phyloP scores from a whole-genome alignment of 2,113 vertebrate species.

The Ifrita kowaldi region DNA sequence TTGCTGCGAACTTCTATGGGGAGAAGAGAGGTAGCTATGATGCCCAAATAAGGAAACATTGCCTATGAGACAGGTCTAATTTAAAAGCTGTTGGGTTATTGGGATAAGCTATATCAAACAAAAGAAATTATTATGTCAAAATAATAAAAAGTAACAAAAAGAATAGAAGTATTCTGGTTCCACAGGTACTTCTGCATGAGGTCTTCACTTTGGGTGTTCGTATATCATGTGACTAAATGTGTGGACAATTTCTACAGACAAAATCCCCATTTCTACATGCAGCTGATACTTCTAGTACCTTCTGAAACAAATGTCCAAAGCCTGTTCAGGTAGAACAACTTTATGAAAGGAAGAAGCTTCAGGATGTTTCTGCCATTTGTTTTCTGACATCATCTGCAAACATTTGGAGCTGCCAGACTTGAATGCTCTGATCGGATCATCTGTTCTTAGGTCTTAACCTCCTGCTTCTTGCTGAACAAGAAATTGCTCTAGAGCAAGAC shows the following conservation, averaged over 20 bases:
- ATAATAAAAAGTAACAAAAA: not conserved
- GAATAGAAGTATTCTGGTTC: not conserved
- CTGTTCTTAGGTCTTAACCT: not conserved
- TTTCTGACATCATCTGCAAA: not conserved
- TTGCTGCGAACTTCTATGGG: not conserved
- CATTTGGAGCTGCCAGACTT: not conserved
- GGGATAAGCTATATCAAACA: not conserved
- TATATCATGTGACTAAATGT: not conserved
- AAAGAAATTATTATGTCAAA: not conserved
- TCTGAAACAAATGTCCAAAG: not conserved
- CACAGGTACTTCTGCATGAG: not conserved
- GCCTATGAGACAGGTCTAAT: not conserved
- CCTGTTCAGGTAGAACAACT: not conserved
- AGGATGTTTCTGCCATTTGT: not conserved
- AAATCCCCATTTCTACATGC: not conserved
- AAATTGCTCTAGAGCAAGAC: not conserved
- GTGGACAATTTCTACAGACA: not conserved
- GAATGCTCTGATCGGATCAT: not conserved
- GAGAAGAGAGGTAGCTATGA: not conserved
- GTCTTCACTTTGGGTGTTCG: not conserved
- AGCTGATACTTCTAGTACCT: not conserved
- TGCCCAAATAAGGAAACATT: not conserved
- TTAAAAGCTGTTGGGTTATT: not conserved
- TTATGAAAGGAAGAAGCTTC: not conserved
- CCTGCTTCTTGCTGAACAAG: not conserved